Conservation (phyloP, 2,113 vertebrate genomes). For the Tyto alba region DNA sequence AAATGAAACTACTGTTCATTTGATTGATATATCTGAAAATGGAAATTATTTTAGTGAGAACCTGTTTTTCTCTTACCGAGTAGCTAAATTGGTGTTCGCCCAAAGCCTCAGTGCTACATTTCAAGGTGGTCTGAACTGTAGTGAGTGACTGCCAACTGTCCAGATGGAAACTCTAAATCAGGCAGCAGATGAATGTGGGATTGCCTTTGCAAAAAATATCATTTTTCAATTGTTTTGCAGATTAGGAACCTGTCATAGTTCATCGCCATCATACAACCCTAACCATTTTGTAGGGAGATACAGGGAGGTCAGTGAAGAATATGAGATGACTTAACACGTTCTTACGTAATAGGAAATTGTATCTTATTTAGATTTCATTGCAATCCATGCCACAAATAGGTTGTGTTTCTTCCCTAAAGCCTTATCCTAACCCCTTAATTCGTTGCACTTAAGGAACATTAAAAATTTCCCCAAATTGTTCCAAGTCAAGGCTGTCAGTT, state of each 20-base stretch:
- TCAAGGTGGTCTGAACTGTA: background rate
- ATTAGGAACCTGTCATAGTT: background rate
- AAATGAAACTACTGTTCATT: background rate
- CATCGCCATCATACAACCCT: background rate
- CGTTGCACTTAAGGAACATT: background rate
- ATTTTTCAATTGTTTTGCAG: slow-evolving; percentile 18
- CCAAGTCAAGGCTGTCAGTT: background rate
- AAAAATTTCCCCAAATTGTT: background rate
- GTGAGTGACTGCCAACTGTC: background rate
- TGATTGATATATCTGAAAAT: background rate
- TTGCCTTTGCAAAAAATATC: slow-evolving; percentile 1
- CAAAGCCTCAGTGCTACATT: background rate
- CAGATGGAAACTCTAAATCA: slow-evolving; percentile 44
- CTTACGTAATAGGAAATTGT: background rate
- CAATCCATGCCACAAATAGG: background rate
- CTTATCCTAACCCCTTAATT: background rate
- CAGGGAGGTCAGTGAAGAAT: background rate
- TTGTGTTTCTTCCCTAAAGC: background rate
- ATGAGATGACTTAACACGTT: background rate
- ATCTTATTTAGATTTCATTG: background rate
- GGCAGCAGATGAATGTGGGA: slow-evolving; percentile 6
- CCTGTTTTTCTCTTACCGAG: background rate
- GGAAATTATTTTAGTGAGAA: background rate
- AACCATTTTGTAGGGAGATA: background rate
- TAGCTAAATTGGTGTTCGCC: background rate